Base-by-base conservation (phyloP, 1,140 invertebrate species). In the Drosophila tropicalis region DNA sequence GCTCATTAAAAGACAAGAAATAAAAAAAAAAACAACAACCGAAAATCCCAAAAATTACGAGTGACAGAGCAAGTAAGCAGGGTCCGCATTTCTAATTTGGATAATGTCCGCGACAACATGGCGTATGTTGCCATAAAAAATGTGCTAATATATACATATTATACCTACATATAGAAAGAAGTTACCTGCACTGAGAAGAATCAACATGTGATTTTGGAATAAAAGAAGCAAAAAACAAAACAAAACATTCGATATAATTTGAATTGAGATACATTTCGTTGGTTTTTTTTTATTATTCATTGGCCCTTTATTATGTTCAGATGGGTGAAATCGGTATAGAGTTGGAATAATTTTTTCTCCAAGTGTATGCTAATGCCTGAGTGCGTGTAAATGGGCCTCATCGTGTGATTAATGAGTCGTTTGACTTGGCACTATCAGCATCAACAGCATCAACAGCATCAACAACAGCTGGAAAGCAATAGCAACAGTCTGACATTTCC, bases 381-480 rank as follows among this genome's bases (percentile, higher is more conserved):
- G 56, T 70, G 54, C 74, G 44, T 51, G 44, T 51, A 51, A 77
- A 85, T 77, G 78, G 58, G 67, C 74, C 62, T 61, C 67, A 29
- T 70, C 72, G 51, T 73, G 85, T 85, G 82, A 85, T 86, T 87
- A 86, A 86, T 87, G 82, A 87, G 75, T 67, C 77, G 57, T 81
- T 86, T 81, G 78, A 77, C 73, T 81, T 78, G 65, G 51, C 58
- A 77, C n/a, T 19, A 32, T n/a, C 44, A 61, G 47, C 34, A 65
- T 34, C 54, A 66, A 62, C 47, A 61, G 47, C 34, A 65, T 34
- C 54, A 66, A 62, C 47, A 44, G 71, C 57, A 36, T 9, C 13
- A 62, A 15, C 57, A 40, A 41, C 54, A 58, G 56, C 68, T 40
- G 17, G 34, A 15, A 54, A 15, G 60, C 36, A 39, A 41, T 34